Conservation (phyloP, 2,797 vertebrate species). For the Coracias cyanogaster region DNA sequence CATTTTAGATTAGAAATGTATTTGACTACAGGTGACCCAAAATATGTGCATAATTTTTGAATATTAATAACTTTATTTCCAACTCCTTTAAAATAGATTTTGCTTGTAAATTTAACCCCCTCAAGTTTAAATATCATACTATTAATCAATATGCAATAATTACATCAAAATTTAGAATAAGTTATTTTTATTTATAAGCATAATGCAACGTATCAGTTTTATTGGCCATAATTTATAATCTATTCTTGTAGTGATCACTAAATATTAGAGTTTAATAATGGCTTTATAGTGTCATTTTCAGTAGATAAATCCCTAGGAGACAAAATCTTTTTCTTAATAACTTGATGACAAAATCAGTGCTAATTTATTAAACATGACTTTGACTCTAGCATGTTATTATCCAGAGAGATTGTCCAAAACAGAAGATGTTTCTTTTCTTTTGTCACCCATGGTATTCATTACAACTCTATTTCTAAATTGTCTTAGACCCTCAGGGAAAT, state of each 20-base stretch:
- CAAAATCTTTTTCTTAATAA: background rate
- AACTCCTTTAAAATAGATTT: background rate
- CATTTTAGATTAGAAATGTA: background rate
- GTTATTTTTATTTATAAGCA: background rate
- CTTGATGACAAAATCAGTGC: background rate
- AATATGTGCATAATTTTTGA: background rate
- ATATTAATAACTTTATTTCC: background rate
- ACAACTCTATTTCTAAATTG: conserved; percentile 9
- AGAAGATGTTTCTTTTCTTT: background rate
- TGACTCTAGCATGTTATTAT: background rate
- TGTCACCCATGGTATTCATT: background rate
- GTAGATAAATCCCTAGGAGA: background rate
- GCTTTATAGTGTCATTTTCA: background rate
- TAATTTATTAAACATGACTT: conserved; percentile 21
- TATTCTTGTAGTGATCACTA: background rate
- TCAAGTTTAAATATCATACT: background rate
- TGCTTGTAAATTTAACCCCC: background rate
- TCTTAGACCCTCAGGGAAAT: background rate
- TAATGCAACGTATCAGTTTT: background rate
- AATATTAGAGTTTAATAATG: background rate
- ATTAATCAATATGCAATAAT: background rate
- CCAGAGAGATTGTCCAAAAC: background rate
- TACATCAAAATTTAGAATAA: background rate
- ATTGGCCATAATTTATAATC: background rate
- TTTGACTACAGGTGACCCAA: background rate